Base-by-base conservation (phyloP, 92 coral and sea anemone species). In the Zoanthus gigantus region DNA sequence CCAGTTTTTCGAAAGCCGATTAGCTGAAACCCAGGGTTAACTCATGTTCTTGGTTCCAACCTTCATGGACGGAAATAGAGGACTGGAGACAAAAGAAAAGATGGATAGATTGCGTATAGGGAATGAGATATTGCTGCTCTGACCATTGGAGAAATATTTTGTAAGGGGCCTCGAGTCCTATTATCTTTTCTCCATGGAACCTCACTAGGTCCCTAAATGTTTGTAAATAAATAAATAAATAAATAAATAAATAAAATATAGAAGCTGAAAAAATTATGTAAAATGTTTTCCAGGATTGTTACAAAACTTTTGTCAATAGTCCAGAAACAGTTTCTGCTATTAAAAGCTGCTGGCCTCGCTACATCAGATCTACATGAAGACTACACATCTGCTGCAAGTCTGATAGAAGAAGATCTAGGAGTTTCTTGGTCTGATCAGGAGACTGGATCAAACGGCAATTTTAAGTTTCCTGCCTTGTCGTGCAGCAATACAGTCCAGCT, bases 381-480 rank as follows among this genome's bases (percentile, higher is more conserved):
- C 52, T 95, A 94, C 83, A 87, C 84, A 30, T 68, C 83, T 9
- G 57, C 94, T 69, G 94, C 94, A 47, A 87, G 78, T 46, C 83
- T 90, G 79, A 89, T 95, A 0, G 95, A 92, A 45, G 92, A 90
- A 45, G 94, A 90, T 73, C 93, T 95, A 4, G 93, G 92, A 83
- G 95, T 97, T 69, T 90, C 93, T 60, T 97, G 99, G 99, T 98
- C 99, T 0, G 99, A 97, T 88, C 98, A 95, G 89, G 92, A 90
- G 61, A 18, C 90, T 66, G 17, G 32, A 53, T 78, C 86, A 32
- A 83, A 84, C 12, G 88, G 81, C 32, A 79, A 71, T 47, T 48
- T 76, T n/a, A 85, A 74, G 47, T 78, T 83, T 71, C 68, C 92
- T 30, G 78, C 84, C 12, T 6, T 83, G 13, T 12, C 82, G 42